phyloP scores from a whole-genome alignment of 1,140 invertebrate genomes.

The Rhynchophorus ferrugineus region DNA sequence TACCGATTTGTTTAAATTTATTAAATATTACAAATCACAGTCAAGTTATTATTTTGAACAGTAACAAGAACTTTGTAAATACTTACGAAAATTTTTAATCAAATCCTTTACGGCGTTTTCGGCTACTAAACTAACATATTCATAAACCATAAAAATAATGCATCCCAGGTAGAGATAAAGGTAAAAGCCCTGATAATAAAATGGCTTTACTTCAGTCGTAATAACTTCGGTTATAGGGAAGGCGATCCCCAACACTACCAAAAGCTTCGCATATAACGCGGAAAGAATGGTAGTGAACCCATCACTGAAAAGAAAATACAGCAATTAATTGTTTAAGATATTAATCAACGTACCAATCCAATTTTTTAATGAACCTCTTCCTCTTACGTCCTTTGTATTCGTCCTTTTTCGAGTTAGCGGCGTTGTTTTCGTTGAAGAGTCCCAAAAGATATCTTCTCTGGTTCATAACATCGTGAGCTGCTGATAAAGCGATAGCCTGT shows the following conservation, averaged over 20 bases:
- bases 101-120: constrained; percentile 49
- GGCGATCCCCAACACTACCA: constrained; percentile 70
- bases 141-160: constrained; percentile 71
- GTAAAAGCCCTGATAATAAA: constrained; percentile 73
- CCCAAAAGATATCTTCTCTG: constrained; percentile 33
- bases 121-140: constrained; percentile 64
- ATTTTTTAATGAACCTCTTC: constrained; percentile 37
- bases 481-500: constrained; percentile 48
- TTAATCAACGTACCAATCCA: constrained; percentile 40
- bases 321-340: background rate
- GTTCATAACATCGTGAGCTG: constrained; percentile 40
- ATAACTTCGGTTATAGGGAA: constrained; percentile 64
- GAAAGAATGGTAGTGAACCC: constrained; percentile 53
- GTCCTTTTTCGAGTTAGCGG: constrained; percentile 21
- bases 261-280: constrained; percentile 69
- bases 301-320: constrained; percentile 38
- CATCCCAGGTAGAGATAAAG: constrained; percentile 73
- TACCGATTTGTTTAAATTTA: too few species aligned
- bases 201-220: constrained; percentile 53
- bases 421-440: constrained; percentile 23
- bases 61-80: too few species aligned
- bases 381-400: constrained; percentile 26
- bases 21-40: too few species aligned
- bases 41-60: too few species aligned
- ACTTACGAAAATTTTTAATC: constrained; percentile 43